A percentile compares a stretch with the other conserved stretches of the same genome.
Evolutionary conservation across 2,113 vertebrate species (phyloP).

Genomic region (Cichladusa arquata): DNA sequence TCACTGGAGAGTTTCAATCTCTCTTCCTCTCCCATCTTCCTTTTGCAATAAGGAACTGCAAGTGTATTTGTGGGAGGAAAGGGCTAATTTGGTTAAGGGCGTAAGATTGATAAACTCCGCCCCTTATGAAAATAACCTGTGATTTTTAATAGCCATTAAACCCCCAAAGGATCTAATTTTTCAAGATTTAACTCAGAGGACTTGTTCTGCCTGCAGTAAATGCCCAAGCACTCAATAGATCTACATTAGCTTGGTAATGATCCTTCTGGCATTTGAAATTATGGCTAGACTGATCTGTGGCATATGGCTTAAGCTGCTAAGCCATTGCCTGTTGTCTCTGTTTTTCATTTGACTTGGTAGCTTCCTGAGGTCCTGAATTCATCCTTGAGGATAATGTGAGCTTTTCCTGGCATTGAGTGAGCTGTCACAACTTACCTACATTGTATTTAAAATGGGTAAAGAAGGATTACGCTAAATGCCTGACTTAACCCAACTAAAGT

Average conservation of each 20-base stretch:
- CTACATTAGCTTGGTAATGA: slow-evolving; percentile 16
- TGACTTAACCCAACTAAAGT: slow-evolving; percentile 13
- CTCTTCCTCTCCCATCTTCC: background rate
- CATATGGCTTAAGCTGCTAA: slow-evolving; percentile 1
- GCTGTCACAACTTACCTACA: background rate
- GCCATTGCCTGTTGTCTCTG: background rate
- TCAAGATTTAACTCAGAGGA: background rate
- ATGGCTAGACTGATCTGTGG: background rate
- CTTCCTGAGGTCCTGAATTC: slow-evolving; percentile 31
- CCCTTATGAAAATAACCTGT: background rate
- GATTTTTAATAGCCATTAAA: background rate
- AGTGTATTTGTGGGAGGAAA: background rate
- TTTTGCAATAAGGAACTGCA: background rate
- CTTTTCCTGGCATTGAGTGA: background rate
- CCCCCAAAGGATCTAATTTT: background rate
- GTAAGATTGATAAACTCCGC: background rate
- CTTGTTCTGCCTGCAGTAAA: background rate
- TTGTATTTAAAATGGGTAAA: background rate
- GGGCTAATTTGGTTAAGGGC: background rate
- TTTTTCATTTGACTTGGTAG: slow-evolving; percentile 32
- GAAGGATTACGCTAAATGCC: background rate
- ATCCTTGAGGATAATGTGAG: background rate
- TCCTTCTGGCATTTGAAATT: slow-evolving; percentile 10
- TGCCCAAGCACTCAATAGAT: slow-evolving; percentile 1
- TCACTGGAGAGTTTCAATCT: background rate